Evolutionary conservation across 2,113 vertebrate species (phyloP), one percentile per base, ranked within the genome.

Genomic region (Tor tambroides): DNA sequence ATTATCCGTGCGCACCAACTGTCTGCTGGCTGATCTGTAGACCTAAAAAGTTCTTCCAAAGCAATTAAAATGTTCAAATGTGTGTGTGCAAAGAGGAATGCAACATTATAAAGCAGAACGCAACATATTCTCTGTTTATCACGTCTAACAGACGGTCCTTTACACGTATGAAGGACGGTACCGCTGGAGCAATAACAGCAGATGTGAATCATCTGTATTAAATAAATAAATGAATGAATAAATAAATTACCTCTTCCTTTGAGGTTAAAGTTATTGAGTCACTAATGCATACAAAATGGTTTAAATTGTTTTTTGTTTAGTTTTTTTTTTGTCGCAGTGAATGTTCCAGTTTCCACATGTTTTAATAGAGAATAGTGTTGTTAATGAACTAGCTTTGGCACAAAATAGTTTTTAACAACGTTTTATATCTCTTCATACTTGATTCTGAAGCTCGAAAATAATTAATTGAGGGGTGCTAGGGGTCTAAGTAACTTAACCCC

Each of bases 11-110:
- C 61, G 71, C 67, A 79, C 89, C 84, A 89, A 89, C 87, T 94
- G 93, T 89, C 90, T 87, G 72, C 88, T 83, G 87, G 43, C 90
- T 94, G 92, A 94, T 94, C 93, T 92, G 89, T 87, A 63, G 87
- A 85, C 32, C 84, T 15, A 80, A 89, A 91, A 92, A 91, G 92
- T 92, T 92, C 89, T 91, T 92, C 90, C 78, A 80, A 46, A 14
- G 59, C 85, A 88, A 88, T 90, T 90, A 88, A 84, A 89, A 84
- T 84, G 77, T 85, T 87, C 14, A 4, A 49, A 69, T 78, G 49
- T 88, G 69, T 63, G 32, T 80, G 63, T 9, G 43, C 19, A 35
- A 69, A 8, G 19, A 26, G 28, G 17, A 65, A 51, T 21, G 1
- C 10, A 54, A 49, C 46, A 80, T 82, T 51, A 76, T 32, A n/a